Evolutionary conservation across 2,888 invertebrate genomes (phyloP), one percentile per base, ranked within the genome.

Genomic region (Leptopilina drosophilae): DNA sequence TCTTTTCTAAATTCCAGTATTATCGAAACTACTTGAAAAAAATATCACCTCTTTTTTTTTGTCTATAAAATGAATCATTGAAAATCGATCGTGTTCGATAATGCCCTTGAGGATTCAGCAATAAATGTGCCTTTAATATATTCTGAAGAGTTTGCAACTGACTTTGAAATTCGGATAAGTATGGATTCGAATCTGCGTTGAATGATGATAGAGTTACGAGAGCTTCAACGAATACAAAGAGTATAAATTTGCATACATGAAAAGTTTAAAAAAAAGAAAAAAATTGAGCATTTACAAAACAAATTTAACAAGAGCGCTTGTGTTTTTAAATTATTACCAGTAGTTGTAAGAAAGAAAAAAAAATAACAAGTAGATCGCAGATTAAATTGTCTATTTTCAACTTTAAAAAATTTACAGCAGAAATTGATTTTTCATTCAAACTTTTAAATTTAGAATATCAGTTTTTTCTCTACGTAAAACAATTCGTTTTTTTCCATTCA

Each of bases 111-210:
- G 40, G 3, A 64, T 40, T 40, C 12, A 14, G 20, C 14, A 40
- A 65, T 40, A 15, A 65, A 65, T 65, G 40, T 40, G 53, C 40
- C 14, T 64, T 64, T 64, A 64, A 64, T 64, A 33, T 64, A 33
- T 64, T 64, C 40, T 9, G 11, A 26, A 64, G 33, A 64, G 64
- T 64, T 64, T 12, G 14, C 12, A 64, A 33, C 40, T 33, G 40
- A 64, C 64, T 64, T 64, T 26, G 33, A 64, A 64, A 33, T 64
- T 64, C 64, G 64, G 64, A 33, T 33, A 64, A 64, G 14, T 64
- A 33, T 42, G 12, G 64, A 64, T 64, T 64, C 14, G 64, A 64
- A 26, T 64, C 33, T 64, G 64, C 64, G 33, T 33, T 64, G 64
- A 64, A 64, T 64, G 40, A 14, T 33, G 64, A 64, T 64, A 33